Evolutionary conservation across 2,888 invertebrate species (phyloP), one percentile per base, ranked within the genome.

Genomic region (Danaus chrysippus): DNA sequence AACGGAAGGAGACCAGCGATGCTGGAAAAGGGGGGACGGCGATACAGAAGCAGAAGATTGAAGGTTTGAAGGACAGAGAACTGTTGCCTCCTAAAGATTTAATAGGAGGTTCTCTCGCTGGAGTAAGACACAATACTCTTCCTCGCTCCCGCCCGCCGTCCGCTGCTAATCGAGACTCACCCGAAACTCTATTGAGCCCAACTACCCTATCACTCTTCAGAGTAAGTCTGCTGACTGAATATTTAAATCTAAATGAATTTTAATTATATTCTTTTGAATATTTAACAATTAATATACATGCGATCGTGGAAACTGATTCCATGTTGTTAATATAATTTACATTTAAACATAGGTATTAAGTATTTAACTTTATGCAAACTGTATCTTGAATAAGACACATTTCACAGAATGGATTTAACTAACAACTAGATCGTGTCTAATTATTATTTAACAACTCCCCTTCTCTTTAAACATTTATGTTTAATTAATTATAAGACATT

Each of bases 1-100:
- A 93, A 75, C 92, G 93, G 69, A 93, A 93, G 80, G 93, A 93
- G 77, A 75, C 79, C 65, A 84, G 70, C 76, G 77, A 77, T 70
- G 79, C 79, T 12, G 68, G 70, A 13, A 83, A 83, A 70, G 81
- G 76, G 10, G 84, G 84, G 43, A 81, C 84, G 34, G 81, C 83
- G 63, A 83, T 88, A 65, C 90, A 89, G 78, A 90, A 90, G 78
- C 87, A 86, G 79, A 91, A 89, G 78, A 88, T 89, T 56, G 23
- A 91, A 60, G 88, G 81, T 69, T 74, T 91, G 17, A 80, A 83
- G 62, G 87, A 87, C 66, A 76, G 86, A 69, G 91, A 91, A 73
- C 69, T 91, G 68, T 73, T 90, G 73, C 91, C 91, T 42, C 86
- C 91, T 0, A 91, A 90, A 77, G 91, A 91, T 61, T 79, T 88